Conservation (phyloP, 2,113 vertebrate species). For the Albula goreensis region DNA sequence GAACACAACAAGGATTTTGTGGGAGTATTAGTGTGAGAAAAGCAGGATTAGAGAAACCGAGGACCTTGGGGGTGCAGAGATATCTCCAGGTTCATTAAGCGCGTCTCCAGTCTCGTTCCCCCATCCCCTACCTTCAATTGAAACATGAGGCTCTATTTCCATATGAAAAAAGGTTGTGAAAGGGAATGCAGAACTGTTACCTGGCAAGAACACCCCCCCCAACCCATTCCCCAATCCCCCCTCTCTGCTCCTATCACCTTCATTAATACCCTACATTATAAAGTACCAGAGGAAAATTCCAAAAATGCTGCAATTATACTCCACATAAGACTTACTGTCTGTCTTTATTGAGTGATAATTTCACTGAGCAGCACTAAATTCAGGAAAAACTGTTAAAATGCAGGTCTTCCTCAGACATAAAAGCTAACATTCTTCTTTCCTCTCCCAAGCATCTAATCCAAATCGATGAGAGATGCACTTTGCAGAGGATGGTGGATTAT, state of each 20-base stretch:
- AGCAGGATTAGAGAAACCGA: conserved; percentile 46
- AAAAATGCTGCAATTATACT: conserved; percentile 49
- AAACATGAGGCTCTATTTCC: conserved; percentile 50
- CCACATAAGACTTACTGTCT: conserved; percentile 37
- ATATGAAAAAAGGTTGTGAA: conserved; percentile 48
- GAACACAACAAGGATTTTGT: conserved; percentile 28
- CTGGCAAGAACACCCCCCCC: conserved; percentile 25
- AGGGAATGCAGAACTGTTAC: conserved; percentile 43
- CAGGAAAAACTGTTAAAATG: conserved; percentile 31
- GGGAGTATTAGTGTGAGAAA: conserved; percentile 39
- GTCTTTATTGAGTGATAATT: conserved; percentile 56
- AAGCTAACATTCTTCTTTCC: conserved; percentile 69
- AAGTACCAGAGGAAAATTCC: conserved; percentile 35
- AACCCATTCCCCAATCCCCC: conserved; percentile 11
- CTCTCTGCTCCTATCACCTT: conserved; percentile 38
- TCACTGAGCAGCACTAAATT: conserved; percentile 49
- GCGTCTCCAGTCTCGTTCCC: conserved; percentile 34
- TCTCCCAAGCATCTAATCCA: conserved; percentile 63
- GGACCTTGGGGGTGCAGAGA: conserved; percentile 39
- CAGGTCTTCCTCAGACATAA: conserved; percentile 62
- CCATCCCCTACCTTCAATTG: conserved; percentile 38
- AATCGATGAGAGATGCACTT: conserved; percentile 69
- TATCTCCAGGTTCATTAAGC: conserved; percentile 49
- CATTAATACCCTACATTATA: conserved; percentile 52
- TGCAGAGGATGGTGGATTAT: conserved; percentile 67